A percentile compares a stretch with the other conserved stretches of the same genome.
phyloP scores from a whole-genome alignment of 2,888 invertebrate species.

The Eupithecia abbreviata region DNA sequence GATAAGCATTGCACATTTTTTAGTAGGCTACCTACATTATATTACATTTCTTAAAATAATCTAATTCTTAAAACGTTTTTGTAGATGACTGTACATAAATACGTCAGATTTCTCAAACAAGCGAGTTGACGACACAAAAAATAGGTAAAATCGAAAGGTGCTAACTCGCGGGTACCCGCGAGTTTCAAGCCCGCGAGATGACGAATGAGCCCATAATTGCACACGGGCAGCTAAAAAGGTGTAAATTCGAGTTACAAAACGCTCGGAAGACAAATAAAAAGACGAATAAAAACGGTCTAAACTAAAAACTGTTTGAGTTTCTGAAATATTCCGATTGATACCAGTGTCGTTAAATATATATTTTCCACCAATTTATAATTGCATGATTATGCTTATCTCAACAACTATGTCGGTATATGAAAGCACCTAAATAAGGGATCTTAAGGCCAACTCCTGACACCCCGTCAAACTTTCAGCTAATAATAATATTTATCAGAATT shows the following conservation, averaged over 20 bases:
- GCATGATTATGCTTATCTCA: background rate
- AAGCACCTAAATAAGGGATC: conserved; percentile 22
- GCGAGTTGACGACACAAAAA: too few species aligned
- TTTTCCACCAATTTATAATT: background rate
- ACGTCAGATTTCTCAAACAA: too few species aligned
- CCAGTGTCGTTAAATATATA: background rate
- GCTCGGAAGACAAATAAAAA: background rate
- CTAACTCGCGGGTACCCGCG: too few species aligned
- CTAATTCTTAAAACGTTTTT: too few species aligned
- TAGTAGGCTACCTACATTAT: too few species aligned
- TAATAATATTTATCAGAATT: conserved; percentile 38
- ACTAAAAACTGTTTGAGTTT: background rate
- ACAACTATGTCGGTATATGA: conserved; percentile 18
- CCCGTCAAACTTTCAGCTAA: conserved; percentile 34
- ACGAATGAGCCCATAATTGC: too few species aligned
- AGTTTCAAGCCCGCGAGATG: too few species aligned
- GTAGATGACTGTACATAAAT: too few species aligned
- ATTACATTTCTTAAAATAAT: too few species aligned
- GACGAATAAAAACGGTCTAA: background rate
- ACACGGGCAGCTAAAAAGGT: background rate
- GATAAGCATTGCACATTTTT: too few species aligned
- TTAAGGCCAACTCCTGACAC: conserved; percentile 19
- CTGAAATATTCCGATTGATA: background rate
- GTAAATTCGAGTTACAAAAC: background rate
- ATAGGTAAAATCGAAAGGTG: too few species aligned